Base-by-base conservation (phyloP, 1,140 invertebrate genomes). In the Sinonovacula constricta region DNA sequence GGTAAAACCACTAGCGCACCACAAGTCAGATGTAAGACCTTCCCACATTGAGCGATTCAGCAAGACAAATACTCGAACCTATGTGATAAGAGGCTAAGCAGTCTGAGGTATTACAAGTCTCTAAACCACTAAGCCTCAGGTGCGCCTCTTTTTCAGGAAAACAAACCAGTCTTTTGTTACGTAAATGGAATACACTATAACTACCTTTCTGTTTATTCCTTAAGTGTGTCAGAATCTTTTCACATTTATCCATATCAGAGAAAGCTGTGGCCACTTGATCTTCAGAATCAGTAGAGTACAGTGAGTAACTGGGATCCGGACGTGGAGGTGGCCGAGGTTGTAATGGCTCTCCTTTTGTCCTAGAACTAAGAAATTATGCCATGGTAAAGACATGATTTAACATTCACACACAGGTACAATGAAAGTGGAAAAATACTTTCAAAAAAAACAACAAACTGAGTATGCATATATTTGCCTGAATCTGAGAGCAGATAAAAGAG, bases 181-280 rank as follows among this genome's bases (percentile, higher is more conserved):
- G 1, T 57, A 5, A 22, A 62, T 18, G 15, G 15, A 33, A 34
- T 2, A n/a, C 59, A 33, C 10, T 49, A 14, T 39, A 10, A 31
- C 18, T 53, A 77, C 75, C 75, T 78, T 78, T 69, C 26, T 70
- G 66, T 53, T 78, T 78, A 63, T 51, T 34, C 34, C 53, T 69
- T 7, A 78, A 36, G 28, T 78, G 75, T 5, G 45, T 78, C 0
- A 78, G 36, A 28, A 78, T 60, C 60, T 78, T 78, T 45, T 78
- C 75, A 31, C 75, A 78, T 1, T 53, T 33, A 34, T 78, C 75
- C 57, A 78, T 78, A 14, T 78, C 75, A 36, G 28, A 63, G 14
- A 62, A 60, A 22, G 75, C 75, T 36, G 34, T 0, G 22, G 57
- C 15, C 28, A 78, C 66, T 28, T 78, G 75, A 36, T 78, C 75